Percentiles rank a stretch among this genome's conserved stretches.
phyloP scores from a whole-genome alignment of 1,140 invertebrate genomes.

The Zaprionus gabonicus region DNA sequence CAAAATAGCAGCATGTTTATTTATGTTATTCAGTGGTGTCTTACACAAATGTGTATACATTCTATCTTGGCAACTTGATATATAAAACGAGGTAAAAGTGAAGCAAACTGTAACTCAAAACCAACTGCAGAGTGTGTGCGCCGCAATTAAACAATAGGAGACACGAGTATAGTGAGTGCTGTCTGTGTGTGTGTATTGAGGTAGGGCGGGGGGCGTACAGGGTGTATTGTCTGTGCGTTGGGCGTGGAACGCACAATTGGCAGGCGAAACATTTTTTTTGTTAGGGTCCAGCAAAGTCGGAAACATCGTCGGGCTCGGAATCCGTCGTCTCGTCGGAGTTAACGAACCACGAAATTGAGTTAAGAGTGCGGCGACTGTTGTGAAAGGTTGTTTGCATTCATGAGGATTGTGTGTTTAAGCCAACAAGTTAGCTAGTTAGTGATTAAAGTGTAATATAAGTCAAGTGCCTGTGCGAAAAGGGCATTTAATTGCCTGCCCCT shows the following conservation, averaged over 20 bases:
- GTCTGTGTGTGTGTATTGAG: conserved; percentile 15
- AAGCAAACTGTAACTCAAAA: conserved; percentile 64
- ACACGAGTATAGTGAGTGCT: conserved; percentile 17
- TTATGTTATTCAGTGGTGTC: background rate
- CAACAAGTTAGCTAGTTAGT: conserved; percentile 6
- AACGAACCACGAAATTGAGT: conserved; percentile 75
- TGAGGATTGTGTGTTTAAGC: conserved; percentile 5
- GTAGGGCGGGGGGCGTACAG: conserved; percentile 21
- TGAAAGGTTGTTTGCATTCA: conserved; percentile 38
- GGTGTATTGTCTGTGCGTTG: conserved; percentile 49
- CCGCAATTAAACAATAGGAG: conserved; percentile 73
- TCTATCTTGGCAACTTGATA: conserved; percentile 60
- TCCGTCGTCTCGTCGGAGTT: conserved; percentile 52
- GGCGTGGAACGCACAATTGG: conserved; percentile 66
- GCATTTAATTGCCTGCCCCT: background rate
- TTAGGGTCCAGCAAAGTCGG: conserved; percentile 18
- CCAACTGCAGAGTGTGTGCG: conserved; percentile 52
- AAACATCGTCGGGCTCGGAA: conserved; percentile 2
- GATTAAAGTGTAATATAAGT: conserved; percentile 27
- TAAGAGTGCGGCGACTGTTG: conserved; percentile 29
- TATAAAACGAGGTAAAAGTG: conserved; percentile 68
- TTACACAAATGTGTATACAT: conserved; percentile 23
- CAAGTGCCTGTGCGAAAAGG: conserved; percentile 18
- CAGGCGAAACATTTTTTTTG: conserved; percentile 32
- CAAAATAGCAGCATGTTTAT: conserved; percentile 6